Base-by-base conservation (phyloP, 2,113 vertebrate species). In the Tachuris rubrigastra region DNA sequence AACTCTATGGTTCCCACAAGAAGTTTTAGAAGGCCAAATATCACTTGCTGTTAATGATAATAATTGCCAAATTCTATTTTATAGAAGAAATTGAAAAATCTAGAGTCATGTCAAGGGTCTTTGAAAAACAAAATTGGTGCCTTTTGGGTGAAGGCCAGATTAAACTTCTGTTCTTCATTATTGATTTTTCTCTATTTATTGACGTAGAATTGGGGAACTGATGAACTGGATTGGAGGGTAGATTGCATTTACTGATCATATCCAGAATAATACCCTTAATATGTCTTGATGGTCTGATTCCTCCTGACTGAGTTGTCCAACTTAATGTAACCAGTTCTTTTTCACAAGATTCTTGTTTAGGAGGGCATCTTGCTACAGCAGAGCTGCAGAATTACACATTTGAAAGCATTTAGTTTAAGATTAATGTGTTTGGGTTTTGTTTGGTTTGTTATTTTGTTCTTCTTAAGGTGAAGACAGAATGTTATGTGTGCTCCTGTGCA, bases 341-440 rank as follows among this genome's bases (percentile, higher is more conserved):
- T 87, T 85, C 86, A 62, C n/a, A 75, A 79, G 76, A 80, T 39
- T 85, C 65, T 85, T 83, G 27, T 67, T 46, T 82, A 35, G 78
- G 33, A 87, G 52, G 30, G 9, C 23, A 55, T 85, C 52, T 59
- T 85, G 27, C 66, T 85, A 27, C 17, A 93, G 41, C 24, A 90
- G 42, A 78, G 18, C 39, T 66, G 25, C 47, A 41, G 65, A 89
- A 87, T 53, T 87, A 25, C 0, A 0, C 47, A 68, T 82, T 72
- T 75, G 56, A 78, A 85, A 85, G 20, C 25, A 46, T 75, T 35
- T 85, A 22, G 9, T 46, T 39, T 41, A 60, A 87, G 42, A 77
- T 37, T 62, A 52, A 21, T 35, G 33, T 22, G 19, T 53, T 52
- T 52, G 9, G 10, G 3, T 52, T 87, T 28, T 50, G 18, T 35